A percentile compares a stretch with the other conserved stretches of the same genome.
These are phyloP conservation scores for Chitala chitala DNA, from an alignment of 2,113 vertebrate species.

Conservation along the genomic window DNA sequence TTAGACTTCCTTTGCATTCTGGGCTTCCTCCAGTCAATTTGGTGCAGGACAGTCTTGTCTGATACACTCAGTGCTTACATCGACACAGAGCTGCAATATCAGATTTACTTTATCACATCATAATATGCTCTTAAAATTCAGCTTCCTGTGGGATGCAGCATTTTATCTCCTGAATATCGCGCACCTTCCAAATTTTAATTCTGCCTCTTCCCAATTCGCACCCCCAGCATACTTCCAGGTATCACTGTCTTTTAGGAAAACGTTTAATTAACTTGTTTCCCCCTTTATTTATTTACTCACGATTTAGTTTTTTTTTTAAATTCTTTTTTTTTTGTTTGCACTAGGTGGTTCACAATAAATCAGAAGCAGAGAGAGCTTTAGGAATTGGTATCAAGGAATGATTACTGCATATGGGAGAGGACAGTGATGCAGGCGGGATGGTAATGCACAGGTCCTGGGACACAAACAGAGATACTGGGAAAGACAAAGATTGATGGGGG, in stretches of 20 bases:
- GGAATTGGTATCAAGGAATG: neutral
- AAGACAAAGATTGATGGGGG: too few relatives aligned
- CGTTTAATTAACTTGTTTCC: neutral
- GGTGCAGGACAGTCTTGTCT: neutral
- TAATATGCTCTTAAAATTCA: neutral
- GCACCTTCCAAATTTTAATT: neutral
- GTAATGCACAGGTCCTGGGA: neutral
- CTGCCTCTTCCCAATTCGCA: neutral
- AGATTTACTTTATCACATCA: neutral
- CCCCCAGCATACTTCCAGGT: neutral
- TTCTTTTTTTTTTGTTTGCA: neutral
- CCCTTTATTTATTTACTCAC: neutral
- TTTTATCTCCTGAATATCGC: neutral
- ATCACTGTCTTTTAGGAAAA: neutral
- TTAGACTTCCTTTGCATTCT: neutral
- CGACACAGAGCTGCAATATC: neutral
- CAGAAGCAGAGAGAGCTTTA: neutral
- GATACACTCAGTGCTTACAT: conserved; percentile 5
- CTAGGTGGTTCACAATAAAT: neutral
- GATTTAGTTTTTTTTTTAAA: neutral
- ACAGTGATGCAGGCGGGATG: neutral
- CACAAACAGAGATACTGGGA: too few relatives aligned
- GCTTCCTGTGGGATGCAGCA: neutral
- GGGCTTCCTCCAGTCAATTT: neutral
- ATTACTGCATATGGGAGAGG: neutral